A percentile compares a stretch with the other conserved stretches of the same genome.
phyloP scores from a whole-genome alignment of 2,888 invertebrate species.

The Drosophila ustulata region DNA sequence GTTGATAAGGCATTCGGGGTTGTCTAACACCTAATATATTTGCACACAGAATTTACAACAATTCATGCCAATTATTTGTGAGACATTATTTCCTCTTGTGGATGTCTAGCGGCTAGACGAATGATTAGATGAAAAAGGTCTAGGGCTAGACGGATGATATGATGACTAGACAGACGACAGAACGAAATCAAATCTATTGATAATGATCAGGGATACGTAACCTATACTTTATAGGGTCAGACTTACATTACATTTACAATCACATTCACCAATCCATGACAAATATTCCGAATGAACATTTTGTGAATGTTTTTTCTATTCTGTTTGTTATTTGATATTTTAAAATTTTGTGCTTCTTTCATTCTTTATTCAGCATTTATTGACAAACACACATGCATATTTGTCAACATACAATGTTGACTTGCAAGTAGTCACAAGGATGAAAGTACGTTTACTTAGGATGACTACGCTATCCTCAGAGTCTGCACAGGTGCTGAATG shows the following conservation, averaged over 20 bases:
- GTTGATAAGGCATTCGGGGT: neutral
- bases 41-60: neutral
- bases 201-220: neutral
- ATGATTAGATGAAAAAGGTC: neutral
- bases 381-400: constrained; percentile 12
- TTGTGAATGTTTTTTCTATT: constrained; percentile 2
- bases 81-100: neutral
- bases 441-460: constrained; percentile 7
- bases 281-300: neutral
- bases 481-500: neutral
- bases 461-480: neutral
- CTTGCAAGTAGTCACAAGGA: constrained; percentile 4
- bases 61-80: neutral
- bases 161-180: neutral
- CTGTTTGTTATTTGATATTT: constrained; percentile 13
- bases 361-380: neutral
- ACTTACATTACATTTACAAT: neutral
- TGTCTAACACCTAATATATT: neutral
- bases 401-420: constrained; percentile 10
- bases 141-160: neutral
- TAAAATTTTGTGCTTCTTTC: constrained; percentile 10
- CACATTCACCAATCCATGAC: neutral
- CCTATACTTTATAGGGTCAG: neutral
- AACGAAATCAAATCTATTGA: neutral
- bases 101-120: neutral